These are phyloP conservation scores for Ceratotherium simum DNA, from an alignment of 2,113 vertebrate genomes.

Conservation along the genomic window DNA sequence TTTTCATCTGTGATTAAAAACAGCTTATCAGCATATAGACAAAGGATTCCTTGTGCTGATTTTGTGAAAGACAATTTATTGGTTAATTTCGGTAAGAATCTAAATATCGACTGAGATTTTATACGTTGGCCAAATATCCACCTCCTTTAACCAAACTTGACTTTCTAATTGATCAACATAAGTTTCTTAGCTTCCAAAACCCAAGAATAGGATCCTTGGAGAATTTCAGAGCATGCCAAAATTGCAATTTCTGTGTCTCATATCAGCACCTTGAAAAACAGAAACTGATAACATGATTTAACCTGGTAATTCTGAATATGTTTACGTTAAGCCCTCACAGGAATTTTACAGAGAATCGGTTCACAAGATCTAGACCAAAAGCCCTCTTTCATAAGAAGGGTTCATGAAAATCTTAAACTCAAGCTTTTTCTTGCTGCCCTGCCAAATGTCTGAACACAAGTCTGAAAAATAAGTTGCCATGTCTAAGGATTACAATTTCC, in stretches of 20 bases:
- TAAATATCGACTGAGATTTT: constrained; percentile 13
- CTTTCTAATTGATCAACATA: neutral
- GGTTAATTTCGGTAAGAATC: neutral
- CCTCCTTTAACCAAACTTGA: constrained; percentile 17
- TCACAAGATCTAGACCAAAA: neutral
- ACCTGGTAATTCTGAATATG: neutral
- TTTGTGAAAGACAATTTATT: neutral
- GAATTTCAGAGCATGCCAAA: neutral
- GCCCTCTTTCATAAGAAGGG: constrained; percentile 3
- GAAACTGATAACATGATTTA: constrained; percentile 12
- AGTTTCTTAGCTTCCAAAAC: neutral
- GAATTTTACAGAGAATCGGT: constrained; percentile 32
- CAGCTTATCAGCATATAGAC: neutral
- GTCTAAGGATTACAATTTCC: neutral
- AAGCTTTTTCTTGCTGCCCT: neutral
- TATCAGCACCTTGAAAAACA: neutral
- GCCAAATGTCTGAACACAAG: neutral
- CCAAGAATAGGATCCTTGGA: neutral
- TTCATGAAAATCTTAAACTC: constrained; percentile 53
- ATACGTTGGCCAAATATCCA: neutral
- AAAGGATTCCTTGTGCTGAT: neutral
- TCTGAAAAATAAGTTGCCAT: constrained; percentile 48
- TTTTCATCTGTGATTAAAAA: constrained; percentile 35
- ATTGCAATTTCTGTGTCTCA: neutral
- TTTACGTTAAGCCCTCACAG: neutral